Percentiles rank a stretch among this genome's conserved stretches.
These are phyloP conservation scores for Apodemia hepburni DNA, from an alignment of 2,888 invertebrate species.

Conservation along the genomic window DNA sequence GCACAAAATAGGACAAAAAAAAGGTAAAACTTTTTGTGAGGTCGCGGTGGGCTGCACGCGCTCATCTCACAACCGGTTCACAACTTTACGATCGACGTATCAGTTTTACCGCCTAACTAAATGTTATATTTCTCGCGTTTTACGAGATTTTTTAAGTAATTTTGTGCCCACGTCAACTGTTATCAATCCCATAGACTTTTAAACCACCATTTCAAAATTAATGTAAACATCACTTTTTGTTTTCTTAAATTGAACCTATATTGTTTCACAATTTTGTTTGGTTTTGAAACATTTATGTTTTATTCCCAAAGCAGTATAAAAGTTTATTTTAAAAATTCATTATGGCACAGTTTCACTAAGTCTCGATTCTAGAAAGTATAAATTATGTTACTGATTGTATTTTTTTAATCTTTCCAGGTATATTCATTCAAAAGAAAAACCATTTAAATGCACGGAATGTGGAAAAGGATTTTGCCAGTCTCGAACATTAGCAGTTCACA, in stretches of 20 bases:
- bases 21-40: conserved; percentile 69
- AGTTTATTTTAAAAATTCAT: too few relatives aligned
- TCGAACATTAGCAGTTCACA: conserved; percentile 96
- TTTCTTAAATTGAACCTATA: too few relatives aligned
- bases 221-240: too few relatives aligned
- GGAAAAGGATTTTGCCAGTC: conserved; percentile 99
- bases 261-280: too few relatives aligned
- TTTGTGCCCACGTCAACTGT: conserved; percentile 13
- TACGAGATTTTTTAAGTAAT: conserved; percentile 60
- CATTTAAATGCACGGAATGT: conserved; percentile 97
- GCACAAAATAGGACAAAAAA: conserved; percentile 13
- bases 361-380: not conserved
- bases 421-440: conserved; percentile 99
- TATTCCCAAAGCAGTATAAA: too few relatives aligned
- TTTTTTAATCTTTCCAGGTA: conserved; percentile 84
- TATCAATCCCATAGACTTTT: conserved; percentile 2
- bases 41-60: conserved; percentile 76
- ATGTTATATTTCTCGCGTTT: conserved; percentile 78
- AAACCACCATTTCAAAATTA: not conserved
- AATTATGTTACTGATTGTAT: conserved; percentile 19
- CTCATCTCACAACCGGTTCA: conserved; percentile 67
- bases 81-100: conserved; percentile 76
- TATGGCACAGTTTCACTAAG: too few relatives aligned
- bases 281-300: too few relatives aligned
- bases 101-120: conserved; percentile 76